Conservation (phyloP, 2,113 vertebrate genomes). For the Hoplias malabaricus region DNA sequence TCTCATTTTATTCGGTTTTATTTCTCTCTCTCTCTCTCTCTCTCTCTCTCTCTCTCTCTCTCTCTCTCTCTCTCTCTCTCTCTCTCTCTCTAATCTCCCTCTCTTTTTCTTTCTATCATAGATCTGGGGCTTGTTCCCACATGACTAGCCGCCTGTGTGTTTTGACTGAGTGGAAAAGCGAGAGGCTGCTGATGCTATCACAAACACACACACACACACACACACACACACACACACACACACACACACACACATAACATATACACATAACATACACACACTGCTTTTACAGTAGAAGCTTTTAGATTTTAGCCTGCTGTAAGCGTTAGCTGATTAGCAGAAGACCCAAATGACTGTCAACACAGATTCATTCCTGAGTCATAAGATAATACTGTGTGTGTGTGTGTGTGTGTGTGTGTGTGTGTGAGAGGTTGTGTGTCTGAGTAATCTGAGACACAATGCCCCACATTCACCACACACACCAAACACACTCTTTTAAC, state of each 20-base stretch:
- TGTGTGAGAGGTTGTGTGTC: constrained; percentile 75
- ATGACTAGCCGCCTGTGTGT: constrained; percentile 27
- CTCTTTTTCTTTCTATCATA: constrained; percentile 3
- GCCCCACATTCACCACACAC: background rate
- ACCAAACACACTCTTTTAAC: background rate
- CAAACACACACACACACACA: constrained; percentile 27
- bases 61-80: background rate
- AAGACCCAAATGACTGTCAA: background rate
- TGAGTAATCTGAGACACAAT: background rate
- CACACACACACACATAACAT: background rate
- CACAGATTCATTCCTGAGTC: constrained; percentile 65
- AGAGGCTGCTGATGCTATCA: constrained; percentile 45
- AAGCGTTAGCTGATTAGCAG: background rate
- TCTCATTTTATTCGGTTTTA: background rate
- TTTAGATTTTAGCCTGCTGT: background rate
- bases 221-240: constrained; percentile 14
- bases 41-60: background rate
- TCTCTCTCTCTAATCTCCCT: background rate
- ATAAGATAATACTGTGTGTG: constrained; percentile 61
- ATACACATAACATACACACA: background rate
- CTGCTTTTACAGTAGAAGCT: background rate
- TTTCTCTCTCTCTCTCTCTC: background rate
- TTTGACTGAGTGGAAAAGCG: constrained; percentile 46
- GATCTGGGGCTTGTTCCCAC: constrained; percentile 45
- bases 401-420: constrained; percentile 55